These are phyloP conservation scores for Lichenostomus cassidix DNA, from an alignment of 2,113 vertebrate genomes.

Conservation along the genomic window DNA sequence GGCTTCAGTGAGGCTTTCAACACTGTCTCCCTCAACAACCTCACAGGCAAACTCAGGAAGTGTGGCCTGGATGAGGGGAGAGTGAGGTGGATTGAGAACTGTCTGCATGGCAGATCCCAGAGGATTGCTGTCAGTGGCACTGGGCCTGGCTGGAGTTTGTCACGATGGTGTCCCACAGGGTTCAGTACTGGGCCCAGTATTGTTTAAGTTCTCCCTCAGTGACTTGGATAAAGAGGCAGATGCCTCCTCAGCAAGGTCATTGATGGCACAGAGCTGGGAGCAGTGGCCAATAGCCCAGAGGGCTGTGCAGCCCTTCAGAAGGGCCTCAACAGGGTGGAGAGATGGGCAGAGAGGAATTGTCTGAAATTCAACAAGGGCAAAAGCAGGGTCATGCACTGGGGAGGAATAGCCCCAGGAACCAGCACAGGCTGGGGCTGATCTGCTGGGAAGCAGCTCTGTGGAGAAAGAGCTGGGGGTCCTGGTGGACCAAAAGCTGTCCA, in stretches of 20 bases:
- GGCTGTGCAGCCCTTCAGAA: neutral
- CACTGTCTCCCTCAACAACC: too few species aligned
- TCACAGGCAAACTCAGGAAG: too few species aligned
- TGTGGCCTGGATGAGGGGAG: too few species aligned
- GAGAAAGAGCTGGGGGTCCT: too few species aligned
- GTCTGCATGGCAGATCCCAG: too few species aligned
- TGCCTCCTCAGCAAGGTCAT: neutral
- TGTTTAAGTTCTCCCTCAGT: neutral
- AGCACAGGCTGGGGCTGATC: too few species aligned
- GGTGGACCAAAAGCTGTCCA: too few species aligned
- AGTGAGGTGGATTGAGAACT: too few species aligned
- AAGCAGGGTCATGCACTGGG: too few species aligned
- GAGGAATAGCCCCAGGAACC: too few species aligned
- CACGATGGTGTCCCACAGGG: neutral
- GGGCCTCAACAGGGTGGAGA: neutral
- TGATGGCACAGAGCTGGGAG: neutral
- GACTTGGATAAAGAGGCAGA: neutral
- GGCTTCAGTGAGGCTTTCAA: neutral
- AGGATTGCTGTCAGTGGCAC: neutral
- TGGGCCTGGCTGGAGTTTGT: neutral
- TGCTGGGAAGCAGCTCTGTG: too few species aligned
- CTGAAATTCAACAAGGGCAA: too few species aligned
- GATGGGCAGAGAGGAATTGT: neutral
- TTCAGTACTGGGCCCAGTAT: neutral
- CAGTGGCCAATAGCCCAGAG: neutral